Base-by-base conservation (phyloP, 2,113 vertebrate genomes). In the Stictonetta naevosa region DNA sequence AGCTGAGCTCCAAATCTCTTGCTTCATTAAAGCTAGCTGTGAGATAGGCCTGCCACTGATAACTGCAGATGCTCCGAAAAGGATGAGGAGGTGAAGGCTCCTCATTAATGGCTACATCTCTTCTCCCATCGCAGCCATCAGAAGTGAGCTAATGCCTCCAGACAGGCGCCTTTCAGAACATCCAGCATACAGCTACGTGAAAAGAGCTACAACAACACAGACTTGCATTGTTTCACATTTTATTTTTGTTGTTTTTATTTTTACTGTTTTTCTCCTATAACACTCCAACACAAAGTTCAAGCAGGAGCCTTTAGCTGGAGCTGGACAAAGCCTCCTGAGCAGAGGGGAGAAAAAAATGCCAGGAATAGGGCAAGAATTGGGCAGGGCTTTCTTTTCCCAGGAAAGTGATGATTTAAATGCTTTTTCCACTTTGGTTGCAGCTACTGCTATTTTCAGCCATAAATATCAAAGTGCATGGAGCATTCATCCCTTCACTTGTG, bases 391-490 rank as follows among this genome's bases (percentile, higher is more conserved):
- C 31, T 84, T 83, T 78, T 74, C 50, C 14, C 31, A n/a, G 12
- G 53, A 28, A 83, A 66, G 31, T 11, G 16, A 16, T 36, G 8
- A 48, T 42, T 86, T 52, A 56, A 89, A 83, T 66, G 31, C 13
- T 21, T 25, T 86, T 72, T 93, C 64, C 31, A 52, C 8, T 55
- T 63, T 38, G 10, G 3, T 74, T 77, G 68, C 29, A 42, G 46
- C 15, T 88, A 25, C 38, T 10, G 5, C 28, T 63, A 3, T 48
- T 67, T 94, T 86, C 29, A 88, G 33, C 28, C 60, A 75, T 73
- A 14, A 20, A 18, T 40, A 63, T n/a, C 53, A 73, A 36, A 0
- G 0, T 46, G 29, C 0, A 7, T 4, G 3, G 59, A 81, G 8
- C 18, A 33, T 63, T 81, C 20, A 31, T 34, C 23, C 53, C 44